Evolutionary conservation across 2,888 invertebrate species (phyloP).

Genomic region (Polymixis lichenea): DNA sequence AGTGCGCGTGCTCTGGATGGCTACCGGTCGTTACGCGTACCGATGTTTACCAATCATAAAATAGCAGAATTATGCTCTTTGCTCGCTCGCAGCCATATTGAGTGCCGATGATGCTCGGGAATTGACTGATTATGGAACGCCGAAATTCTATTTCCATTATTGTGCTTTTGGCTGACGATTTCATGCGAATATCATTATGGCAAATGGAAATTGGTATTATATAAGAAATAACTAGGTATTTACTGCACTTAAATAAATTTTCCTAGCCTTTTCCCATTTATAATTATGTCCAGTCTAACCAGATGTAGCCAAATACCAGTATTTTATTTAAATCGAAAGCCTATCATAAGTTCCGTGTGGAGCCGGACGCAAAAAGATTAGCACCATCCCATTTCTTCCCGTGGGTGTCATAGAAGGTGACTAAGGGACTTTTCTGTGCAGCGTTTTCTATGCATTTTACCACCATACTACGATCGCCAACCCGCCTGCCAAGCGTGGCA

Average conservation of each 20-base stretch:
- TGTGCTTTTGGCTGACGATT: conserved; percentile 30
- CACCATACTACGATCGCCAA: too few relatives aligned
- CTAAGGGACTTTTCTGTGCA: too few relatives aligned
- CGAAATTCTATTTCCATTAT: conserved; percentile 33
- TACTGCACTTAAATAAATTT: neutral
- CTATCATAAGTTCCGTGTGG: too few relatives aligned
- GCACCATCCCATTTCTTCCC: too few relatives aligned
- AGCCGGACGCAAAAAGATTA: too few relatives aligned
- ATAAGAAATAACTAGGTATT: neutral
- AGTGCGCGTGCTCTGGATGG: conserved; percentile 63
- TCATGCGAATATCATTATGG: conserved; percentile 18
- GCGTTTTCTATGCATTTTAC: too few relatives aligned
- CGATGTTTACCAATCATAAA: conserved; percentile 67
- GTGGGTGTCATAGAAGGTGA: too few relatives aligned
- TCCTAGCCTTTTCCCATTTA: neutral
- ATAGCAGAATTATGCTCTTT: conserved; percentile 49
- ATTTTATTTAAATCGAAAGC: too few relatives aligned
- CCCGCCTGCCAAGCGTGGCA: too few relatives aligned
- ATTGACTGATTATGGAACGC: conserved; percentile 48
- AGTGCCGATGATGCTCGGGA: conserved; percentile 51
- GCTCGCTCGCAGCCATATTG: conserved; percentile 56
- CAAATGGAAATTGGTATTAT: conserved; percentile 24
- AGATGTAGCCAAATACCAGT: too few relatives aligned
- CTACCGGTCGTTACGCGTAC: conserved; percentile 47
- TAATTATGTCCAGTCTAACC: neutral